phyloP scores from a whole-genome alignment of 1,140 invertebrate genomes.

The Drosophila kikkawai region DNA sequence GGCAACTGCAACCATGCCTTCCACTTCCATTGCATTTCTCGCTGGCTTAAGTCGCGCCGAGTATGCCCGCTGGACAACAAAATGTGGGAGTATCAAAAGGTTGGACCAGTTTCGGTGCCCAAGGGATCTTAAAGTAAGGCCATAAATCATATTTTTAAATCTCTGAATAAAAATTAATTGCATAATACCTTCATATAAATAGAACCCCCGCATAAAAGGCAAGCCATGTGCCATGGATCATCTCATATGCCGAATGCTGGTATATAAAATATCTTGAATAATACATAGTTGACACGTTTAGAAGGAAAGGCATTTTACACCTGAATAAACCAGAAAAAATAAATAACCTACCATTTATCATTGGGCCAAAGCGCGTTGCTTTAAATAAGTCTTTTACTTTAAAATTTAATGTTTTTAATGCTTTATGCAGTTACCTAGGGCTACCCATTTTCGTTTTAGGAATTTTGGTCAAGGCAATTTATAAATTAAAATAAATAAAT shows the following conservation, averaged over 20 bases:
- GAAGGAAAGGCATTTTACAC: no score
- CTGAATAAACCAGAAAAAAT: background rate
- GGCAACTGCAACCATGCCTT: conserved; percentile 99
- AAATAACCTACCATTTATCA: no score
- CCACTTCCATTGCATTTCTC: conserved; percentile 99
- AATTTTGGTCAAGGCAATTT: background rate
- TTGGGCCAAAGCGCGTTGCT: no score
- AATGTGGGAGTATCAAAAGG: conserved; percentile 99
- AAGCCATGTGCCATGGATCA: background rate
- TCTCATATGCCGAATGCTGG: background rate
- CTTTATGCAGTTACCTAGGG: no score
- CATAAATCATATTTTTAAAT: no score
- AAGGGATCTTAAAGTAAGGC: background rate
- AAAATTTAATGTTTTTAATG: no score
- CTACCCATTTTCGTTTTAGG: no score
- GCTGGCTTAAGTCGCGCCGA: conserved; percentile 99
- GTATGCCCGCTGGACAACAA: conserved; percentile 99
- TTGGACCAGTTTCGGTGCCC: conserved; percentile 71
- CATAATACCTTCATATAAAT: background rate
- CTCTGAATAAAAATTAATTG: background rate
- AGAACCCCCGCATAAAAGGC: background rate
- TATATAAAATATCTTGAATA: background rate
- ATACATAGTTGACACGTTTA: background rate
- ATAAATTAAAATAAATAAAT: background rate
- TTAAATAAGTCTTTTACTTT: no score